Percentiles rank a stretch among this genome's conserved stretches.
Conservation (phyloP, 2,797 vertebrate genomes). For the Numenius phaeopus region DNA sequence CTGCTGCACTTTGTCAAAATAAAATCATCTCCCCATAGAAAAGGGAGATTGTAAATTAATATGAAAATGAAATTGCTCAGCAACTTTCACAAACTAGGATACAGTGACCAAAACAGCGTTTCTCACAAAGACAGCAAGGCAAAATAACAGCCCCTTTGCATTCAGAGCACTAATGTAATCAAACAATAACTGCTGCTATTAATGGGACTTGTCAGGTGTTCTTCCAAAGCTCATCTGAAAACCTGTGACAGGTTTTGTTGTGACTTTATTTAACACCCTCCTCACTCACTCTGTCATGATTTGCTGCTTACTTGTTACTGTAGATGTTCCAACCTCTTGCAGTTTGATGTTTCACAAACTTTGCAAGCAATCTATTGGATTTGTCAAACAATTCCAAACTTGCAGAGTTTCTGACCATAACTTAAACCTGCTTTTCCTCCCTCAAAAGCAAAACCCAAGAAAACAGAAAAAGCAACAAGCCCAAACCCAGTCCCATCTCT, state of each 20-base stretch:
- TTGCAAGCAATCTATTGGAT: background rate
- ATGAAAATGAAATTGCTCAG: background rate
- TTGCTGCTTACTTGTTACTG: slow-evolving; percentile 1
- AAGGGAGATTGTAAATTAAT: background rate
- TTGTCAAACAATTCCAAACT: slow-evolving; percentile 6
- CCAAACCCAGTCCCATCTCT: background rate
- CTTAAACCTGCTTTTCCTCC: background rate
- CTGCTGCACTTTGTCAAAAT: slow-evolving; percentile 33
- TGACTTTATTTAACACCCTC: slow-evolving; percentile 42
- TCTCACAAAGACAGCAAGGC: background rate
- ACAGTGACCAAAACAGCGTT: background rate
- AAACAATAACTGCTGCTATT: slow-evolving; percentile 37
- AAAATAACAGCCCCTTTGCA: background rate
- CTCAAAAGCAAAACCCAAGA: background rate
- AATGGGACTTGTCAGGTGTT: slow-evolving; percentile 46
- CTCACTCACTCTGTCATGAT: slow-evolving; percentile 32
- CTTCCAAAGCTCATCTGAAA: slow-evolving; percentile 51
- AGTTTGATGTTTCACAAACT: slow-evolving; percentile 26
- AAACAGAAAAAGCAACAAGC: background rate
- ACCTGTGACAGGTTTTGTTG: slow-evolving; percentile 35
- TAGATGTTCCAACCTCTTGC: slow-evolving; percentile 14
- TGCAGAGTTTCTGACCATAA: background rate
- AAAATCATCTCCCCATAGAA: slow-evolving; percentile 7
- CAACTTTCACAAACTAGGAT: background rate
- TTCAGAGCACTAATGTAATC: background rate